Conservation (phyloP, 2,797 vertebrate species). For the Argya squamiceps region DNA sequence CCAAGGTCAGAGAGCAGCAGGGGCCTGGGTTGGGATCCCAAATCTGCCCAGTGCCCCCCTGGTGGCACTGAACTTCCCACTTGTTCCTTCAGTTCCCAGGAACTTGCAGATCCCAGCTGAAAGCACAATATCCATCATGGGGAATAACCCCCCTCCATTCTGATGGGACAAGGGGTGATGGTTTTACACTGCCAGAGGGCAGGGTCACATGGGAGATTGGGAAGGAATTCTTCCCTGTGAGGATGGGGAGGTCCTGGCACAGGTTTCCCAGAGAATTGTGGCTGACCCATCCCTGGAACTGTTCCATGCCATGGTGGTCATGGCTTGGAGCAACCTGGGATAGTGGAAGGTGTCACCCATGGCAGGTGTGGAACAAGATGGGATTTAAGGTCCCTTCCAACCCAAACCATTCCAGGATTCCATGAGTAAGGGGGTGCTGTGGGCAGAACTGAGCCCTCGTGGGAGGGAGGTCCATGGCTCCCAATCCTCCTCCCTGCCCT, state of each 20-base stretch:
- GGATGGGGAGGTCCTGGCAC: accelerated
- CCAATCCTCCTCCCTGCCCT: background rate
- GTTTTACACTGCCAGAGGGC: background rate
- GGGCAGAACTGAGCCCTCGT: accelerated
- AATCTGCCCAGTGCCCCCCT: background rate
- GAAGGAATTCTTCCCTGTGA: accelerated
- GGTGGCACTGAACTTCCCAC: background rate
- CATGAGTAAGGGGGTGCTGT: background rate
- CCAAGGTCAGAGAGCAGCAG: background rate
- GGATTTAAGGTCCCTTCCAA: background rate
- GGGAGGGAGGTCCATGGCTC: background rate
- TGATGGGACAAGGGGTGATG: background rate
- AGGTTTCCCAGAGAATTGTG: background rate
- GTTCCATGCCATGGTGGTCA: accelerated
- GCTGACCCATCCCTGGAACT: background rate
- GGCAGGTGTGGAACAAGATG: background rate
- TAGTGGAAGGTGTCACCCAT: accelerated
- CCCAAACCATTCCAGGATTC: background rate
- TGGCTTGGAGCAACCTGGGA: accelerated
- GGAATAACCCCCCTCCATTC: background rate
- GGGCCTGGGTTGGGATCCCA: background rate
- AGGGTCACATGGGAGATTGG: accelerated
- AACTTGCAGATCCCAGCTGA: background rate
- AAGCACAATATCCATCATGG: accelerated
- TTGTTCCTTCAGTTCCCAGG: accelerated